A percentile compares a stretch with the other conserved stretches of the same genome.
Conservation (phyloP, 1,140 invertebrate species). For the Solenopsis invicta region DNA sequence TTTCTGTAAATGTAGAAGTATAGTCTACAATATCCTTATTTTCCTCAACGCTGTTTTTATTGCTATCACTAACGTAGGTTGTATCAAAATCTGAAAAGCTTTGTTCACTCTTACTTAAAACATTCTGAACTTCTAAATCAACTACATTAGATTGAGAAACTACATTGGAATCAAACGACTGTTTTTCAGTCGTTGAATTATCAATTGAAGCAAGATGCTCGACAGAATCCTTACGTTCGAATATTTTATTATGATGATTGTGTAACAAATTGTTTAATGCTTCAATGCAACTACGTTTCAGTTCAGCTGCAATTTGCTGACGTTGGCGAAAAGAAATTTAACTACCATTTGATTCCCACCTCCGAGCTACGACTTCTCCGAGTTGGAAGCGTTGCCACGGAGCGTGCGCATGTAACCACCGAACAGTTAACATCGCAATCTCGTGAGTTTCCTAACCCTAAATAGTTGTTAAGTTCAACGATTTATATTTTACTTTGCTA, state of each 20-base stretch:
- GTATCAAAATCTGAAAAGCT: background rate
- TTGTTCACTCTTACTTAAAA: background rate
- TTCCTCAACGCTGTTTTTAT: background rate
- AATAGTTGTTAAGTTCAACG: too few relatives aligned
- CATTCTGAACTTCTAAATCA: background rate
- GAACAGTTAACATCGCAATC: too few relatives aligned
- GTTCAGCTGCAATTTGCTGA: background rate
- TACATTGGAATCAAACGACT: background rate
- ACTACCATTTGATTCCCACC: too few relatives aligned
- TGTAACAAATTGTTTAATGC: background rate
- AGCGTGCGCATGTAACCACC: too few relatives aligned
- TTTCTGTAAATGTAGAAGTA: background rate
- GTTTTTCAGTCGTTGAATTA: background rate
- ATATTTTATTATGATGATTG: background rate
- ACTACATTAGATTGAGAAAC: background rate
- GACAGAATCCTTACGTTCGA: background rate
- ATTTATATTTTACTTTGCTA: too few relatives aligned
- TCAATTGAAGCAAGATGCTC: background rate
- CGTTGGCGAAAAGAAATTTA: constrained; percentile 4
- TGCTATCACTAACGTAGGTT: background rate
- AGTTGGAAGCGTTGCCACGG: too few relatives aligned
- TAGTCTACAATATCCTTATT: background rate
- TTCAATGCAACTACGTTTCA: background rate
- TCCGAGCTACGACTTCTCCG: too few relatives aligned
- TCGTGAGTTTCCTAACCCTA: too few relatives aligned